Base-by-base conservation (phyloP, 2,888 invertebrate species). In the Acrobasis repandana region DNA sequence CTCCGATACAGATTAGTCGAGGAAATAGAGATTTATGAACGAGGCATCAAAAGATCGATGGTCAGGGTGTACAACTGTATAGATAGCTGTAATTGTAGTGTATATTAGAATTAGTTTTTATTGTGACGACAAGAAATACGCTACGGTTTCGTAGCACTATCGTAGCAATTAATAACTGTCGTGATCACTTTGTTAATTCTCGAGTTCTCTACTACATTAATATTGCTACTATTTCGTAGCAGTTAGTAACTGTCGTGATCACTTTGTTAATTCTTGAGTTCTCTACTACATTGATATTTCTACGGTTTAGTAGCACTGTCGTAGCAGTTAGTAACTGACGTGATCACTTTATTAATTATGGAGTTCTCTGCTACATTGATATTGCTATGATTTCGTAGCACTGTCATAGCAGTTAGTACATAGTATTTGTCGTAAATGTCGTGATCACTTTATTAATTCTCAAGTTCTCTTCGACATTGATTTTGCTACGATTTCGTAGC, bases 11-110 rank as follows among this genome's bases (percentile, higher is more conserved):
- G 20, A 54, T 54, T 54, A 54, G 38, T 54, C 54, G 43, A 36
- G 20, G 54, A 54, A 43, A 54, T 54, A 54, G 54, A 54, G 38
- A 38, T 38, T 54, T 38, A 54, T 38, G 43, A 54, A 38, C 38
- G 54, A 54, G 54, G 20, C 54, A 16, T 54, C 54, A 20, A 38
- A 38, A 36, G 18, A 38, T 34, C 36, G 11, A 52, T 33, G 14
- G 2, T 10, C 36, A 36, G 36, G 36, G 10, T 52, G 15, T 52
- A 36, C 38, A 14, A 14, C 43, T 43, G 38, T 36, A 34, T 36
- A 16, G 4, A 28, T 28, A 28, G 0, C 28, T 28, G 8, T 20
- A 20, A 20, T 3, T 2, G 8, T 5, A 28, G 4, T 28, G 28
- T 6, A 20, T 3, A 6, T 6, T 0, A 28, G 28, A 28, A 28